phyloP scores from a whole-genome alignment of 2,797 vertebrate species.

The Thunnus albacares region DNA sequence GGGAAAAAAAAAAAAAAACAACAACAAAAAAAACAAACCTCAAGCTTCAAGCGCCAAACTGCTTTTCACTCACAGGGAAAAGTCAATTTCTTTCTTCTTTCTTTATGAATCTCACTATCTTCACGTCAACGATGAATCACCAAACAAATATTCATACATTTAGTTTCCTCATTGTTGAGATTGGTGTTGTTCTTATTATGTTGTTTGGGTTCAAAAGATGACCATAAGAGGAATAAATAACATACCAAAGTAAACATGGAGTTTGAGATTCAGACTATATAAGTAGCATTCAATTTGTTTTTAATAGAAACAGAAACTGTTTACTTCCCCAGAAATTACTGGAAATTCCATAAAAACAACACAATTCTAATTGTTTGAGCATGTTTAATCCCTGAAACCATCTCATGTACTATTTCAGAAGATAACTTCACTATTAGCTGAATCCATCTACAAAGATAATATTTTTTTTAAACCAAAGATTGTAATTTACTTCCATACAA shows the following conservation, averaged over 20 bases:
- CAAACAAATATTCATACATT: slow-evolving; percentile 12
- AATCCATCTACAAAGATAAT: slow-evolving; percentile 8
- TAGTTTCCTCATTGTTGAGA: slow-evolving; percentile 25
- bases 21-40: slow-evolving; percentile 10
- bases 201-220: slow-evolving; percentile 29
- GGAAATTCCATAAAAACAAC: slow-evolving; percentile 12
- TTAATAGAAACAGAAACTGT: slow-evolving; percentile 9
- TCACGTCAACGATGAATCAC: slow-evolving; percentile 17
- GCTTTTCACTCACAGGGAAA: slow-evolving; percentile 32
- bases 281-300: slow-evolving; percentile 6
- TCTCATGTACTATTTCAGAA: neutral
- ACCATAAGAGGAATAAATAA: slow-evolving; percentile 15
- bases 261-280: neutral
- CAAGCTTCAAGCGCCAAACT: slow-evolving; percentile 21
- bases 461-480: neutral
- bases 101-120: slow-evolving; percentile 47
- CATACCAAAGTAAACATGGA: neutral
- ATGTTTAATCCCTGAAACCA: neutral
- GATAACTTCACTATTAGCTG: slow-evolving; percentile 3
- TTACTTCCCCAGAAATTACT: neutral
- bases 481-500: neutral
- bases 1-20: neutral
- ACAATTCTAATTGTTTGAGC: neutral
- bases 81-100: slow-evolving; percentile 33
- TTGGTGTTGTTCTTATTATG: slow-evolving; percentile 6